phyloP scores from a whole-genome alignment of 2,797 vertebrate genomes.

The Pseudochirops cupreus region DNA sequence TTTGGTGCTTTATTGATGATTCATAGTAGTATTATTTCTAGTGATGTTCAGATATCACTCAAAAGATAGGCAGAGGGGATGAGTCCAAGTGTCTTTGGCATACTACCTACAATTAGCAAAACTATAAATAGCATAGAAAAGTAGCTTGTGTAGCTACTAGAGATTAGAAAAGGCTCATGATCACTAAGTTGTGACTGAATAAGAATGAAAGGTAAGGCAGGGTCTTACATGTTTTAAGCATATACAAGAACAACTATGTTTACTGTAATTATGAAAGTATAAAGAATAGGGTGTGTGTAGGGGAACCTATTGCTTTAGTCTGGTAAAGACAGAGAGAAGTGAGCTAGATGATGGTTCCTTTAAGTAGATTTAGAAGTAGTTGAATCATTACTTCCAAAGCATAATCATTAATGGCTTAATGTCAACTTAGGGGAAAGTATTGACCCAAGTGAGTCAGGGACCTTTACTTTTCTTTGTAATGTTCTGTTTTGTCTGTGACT shows the following conservation, averaged over 20 bases:
- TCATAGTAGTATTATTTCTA: background rate
- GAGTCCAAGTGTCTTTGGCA: background rate
- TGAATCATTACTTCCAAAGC: background rate
- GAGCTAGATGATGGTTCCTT: background rate
- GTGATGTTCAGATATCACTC: background rate
- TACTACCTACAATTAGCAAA: background rate
- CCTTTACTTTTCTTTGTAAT: background rate
- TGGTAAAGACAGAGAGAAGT: background rate
- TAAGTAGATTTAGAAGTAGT: background rate
- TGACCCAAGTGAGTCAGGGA: background rate
- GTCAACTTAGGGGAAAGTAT: background rate
- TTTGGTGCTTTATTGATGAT: background rate
- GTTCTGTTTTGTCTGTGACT: background rate
- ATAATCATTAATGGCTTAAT: background rate
- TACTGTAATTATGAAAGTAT: background rate
- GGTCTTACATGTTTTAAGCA: background rate
- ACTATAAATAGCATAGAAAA: background rate
- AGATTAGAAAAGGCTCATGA: background rate
- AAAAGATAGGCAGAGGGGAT: background rate
- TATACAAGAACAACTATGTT: background rate
- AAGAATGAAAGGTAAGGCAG: background rate
- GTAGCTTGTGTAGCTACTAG: background rate
- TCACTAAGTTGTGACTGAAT: background rate
- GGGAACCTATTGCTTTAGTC: background rate
- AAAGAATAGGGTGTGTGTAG: rapidly evolving